Base-by-base conservation (phyloP, 2,797 vertebrate species). In the Sphenopsis melanotis region DNA sequence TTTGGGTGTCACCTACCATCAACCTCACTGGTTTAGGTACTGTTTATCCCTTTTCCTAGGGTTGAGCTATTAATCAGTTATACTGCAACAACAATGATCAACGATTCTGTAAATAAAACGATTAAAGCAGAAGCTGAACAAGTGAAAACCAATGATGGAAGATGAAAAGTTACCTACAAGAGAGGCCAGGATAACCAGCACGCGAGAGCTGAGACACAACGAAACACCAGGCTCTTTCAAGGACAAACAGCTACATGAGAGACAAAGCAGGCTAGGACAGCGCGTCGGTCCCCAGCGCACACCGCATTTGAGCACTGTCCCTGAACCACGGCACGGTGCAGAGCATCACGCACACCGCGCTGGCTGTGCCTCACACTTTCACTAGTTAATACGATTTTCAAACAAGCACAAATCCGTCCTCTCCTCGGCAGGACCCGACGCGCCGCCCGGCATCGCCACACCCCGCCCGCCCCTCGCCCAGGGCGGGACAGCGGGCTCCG, bases 361-460 rank as follows among this genome's bases (percentile, higher is more conserved):
- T 7, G 2, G 21, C 76, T 5, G 27, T 2, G 44, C 56, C 60
- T 59, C 50, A 5, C 52, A 6, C 6, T 61, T 57, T 56, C 8
- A 27, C 8, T 2, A 9, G 1, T 3, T 2, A 24, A 10, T 2
- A 4, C 8, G 7, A 10, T 24, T 21, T 10, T 15, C 15, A 42
- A 56, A 27, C 21, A 32, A n/a, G 24, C 41, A 13, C 36, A 74
- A 32, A 65, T 12, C 30, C 17, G 8, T 20, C 30, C 55, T 8
- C 49, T 22, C 30, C 10, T 23, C 10, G 7, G 34, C 60, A 16
- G 18, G 17, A 9, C 49, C 16, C 32, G 7, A 29, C 3, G 32
- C 2, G 17, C 46, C 39, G 8, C 34, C 26, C 5, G 10, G 36
- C 36, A 32, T 27, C 36, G 57, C 50, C 27, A 20, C 49, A 22